These are phyloP conservation scores for Zonotrichia leucophrys DNA, from an alignment of 2,113 vertebrate genomes.

Conservation along the genomic window DNA sequence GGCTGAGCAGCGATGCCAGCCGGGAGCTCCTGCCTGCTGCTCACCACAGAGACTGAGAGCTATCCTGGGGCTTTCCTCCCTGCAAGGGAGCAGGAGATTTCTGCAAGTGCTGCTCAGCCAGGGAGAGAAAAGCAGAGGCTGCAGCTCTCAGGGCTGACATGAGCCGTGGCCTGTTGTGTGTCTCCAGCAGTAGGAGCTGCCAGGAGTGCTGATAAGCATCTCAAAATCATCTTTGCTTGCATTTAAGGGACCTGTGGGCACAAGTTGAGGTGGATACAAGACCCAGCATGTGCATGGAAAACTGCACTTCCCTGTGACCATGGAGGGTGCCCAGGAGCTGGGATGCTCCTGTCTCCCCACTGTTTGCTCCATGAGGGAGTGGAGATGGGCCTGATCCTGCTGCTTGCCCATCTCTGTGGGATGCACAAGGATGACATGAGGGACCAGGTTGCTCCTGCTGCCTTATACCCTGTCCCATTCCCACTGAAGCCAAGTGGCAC, in stretches of 20 bases:
- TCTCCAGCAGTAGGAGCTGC: neutral
- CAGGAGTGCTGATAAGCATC: neutral
- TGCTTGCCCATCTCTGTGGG: fast-evolving
- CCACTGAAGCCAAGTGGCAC: fast-evolving
- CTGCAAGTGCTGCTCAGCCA: neutral
- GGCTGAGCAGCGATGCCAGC: neutral
- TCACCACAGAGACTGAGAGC: neutral
- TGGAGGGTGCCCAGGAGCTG: fast-evolving
- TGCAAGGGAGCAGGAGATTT: neutral
- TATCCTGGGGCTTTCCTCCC: neutral
- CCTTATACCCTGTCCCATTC: neutral
- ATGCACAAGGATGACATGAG: neutral
- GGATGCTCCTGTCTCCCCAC: neutral
- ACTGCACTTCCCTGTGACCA: neutral
- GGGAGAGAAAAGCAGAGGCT: neutral
- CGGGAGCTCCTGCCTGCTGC: neutral
- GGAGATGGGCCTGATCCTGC: neutral
- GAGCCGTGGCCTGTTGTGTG: neutral
- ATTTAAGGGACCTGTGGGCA: neutral
- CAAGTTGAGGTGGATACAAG: neutral
- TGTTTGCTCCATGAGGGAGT: neutral
- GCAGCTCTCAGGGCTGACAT: neutral
- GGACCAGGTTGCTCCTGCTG: neutral
- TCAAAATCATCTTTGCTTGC: neutral
- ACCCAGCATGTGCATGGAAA: neutral